Conservation (phyloP, 2,797 vertebrate genomes). For the Gallirallus australis region DNA sequence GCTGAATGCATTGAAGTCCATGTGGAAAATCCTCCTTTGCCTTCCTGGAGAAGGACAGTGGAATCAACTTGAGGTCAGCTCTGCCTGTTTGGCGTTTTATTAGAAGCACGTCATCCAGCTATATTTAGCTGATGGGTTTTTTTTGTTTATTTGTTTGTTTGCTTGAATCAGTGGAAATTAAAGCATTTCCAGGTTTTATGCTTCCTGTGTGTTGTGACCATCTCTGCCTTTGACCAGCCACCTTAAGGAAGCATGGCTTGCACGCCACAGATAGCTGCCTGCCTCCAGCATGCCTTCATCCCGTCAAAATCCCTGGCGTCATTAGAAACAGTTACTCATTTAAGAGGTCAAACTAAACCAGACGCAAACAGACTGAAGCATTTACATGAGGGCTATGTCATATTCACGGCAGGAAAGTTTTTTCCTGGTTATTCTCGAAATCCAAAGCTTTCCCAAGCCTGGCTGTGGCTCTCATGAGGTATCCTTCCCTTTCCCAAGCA, state of each 20-base stretch:
- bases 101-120: background rate
- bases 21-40: background rate
- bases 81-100: background rate
- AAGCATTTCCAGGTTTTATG: background rate
- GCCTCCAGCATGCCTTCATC: background rate
- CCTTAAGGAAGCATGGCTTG: background rate
- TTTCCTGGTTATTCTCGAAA: background rate
- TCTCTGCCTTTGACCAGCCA: background rate
- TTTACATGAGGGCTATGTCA: background rate
- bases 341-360: background rate
- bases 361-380: background rate
- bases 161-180: background rate
- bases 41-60: rapidly evolving
- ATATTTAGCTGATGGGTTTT: background rate
- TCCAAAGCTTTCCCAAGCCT: background rate
- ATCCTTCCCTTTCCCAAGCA: background rate
- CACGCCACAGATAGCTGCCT: background rate
- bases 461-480: background rate
- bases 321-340: background rate
- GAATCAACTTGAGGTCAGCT: background rate
- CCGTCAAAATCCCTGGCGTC: background rate
- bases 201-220: background rate
- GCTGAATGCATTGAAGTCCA: background rate
- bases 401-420: background rate
- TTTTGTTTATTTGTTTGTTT: background rate